These are phyloP conservation scores for Threskiornis aethiopicus DNA, from an alignment of 2,797 vertebrate genomes.

Conservation along the genomic window DNA sequence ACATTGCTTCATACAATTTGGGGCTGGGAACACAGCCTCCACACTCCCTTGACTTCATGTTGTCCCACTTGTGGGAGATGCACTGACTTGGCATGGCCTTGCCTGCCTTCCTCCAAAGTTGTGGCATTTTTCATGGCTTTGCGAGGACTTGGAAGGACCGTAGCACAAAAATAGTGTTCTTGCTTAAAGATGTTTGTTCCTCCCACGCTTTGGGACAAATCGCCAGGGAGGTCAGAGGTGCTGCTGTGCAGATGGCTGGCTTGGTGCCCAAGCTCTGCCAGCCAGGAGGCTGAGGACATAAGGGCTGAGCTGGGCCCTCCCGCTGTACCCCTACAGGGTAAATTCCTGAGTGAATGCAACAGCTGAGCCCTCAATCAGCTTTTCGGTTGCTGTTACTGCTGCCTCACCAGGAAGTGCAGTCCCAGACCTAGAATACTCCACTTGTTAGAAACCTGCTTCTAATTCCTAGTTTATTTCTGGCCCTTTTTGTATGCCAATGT, in stretches of 20 bases:
- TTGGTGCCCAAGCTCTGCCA: background rate
- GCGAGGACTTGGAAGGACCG: background rate
- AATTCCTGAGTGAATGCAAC: background rate
- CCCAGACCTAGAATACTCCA: background rate
- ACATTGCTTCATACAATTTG: background rate
- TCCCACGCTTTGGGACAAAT: background rate
- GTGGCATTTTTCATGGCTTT: background rate
- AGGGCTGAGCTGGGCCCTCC: background rate
- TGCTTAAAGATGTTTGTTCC: background rate
- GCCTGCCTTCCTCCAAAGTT: background rate
- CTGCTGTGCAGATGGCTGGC: background rate
- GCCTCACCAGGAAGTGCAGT: background rate
- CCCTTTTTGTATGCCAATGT: background rate
- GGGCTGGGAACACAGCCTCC: background rate
- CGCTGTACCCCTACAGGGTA: background rate
- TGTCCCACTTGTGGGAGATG: background rate
- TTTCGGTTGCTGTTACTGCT: background rate
- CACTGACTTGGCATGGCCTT: background rate
- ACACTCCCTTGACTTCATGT: background rate
- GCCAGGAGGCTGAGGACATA: background rate
- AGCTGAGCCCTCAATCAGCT: background rate
- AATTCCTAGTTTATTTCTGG: background rate
- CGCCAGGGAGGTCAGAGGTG: background rate
- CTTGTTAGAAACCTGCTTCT: background rate
- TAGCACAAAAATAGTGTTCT: background rate